A percentile compares a stretch with the other conserved stretches of the same genome.
Conservation (phyloP, 2,113 vertebrate genomes). For the Pycnonotus jocosus region DNA sequence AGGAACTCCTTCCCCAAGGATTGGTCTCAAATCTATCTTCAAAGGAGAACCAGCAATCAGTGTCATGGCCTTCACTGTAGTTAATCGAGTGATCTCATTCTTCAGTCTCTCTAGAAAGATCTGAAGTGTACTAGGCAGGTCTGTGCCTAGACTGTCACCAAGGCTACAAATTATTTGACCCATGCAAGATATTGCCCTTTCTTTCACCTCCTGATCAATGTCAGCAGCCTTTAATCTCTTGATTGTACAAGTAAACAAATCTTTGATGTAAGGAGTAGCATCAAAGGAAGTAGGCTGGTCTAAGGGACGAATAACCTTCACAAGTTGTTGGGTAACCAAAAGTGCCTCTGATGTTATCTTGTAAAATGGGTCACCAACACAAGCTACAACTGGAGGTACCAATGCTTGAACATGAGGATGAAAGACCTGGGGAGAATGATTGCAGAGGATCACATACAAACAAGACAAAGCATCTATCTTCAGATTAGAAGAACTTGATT, state of each 20-base stretch:
- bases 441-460: conserved; percentile 94
- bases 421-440: conserved; percentile 95
- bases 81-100: conserved; percentile 96
- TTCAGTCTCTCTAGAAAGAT: conserved; percentile 97
- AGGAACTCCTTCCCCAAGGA: conserved; percentile 93
- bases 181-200: conserved; percentile 98
- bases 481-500: conserved; percentile 97
- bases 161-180: conserved; percentile 98
- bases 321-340: conserved; percentile 95
- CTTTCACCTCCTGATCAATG: conserved; percentile 98
- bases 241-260: conserved; percentile 95
- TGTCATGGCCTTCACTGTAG: conserved; percentile 93
- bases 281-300: conserved; percentile 90
- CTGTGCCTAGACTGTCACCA: conserved; percentile 90
- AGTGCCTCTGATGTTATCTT: conserved; percentile 98
- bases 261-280: conserved; percentile 92
- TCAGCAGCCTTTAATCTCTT: conserved; percentile 95
- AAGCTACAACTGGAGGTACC: conserved; percentile 94
- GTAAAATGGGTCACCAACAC: conserved; percentile 97
- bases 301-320: conserved; percentile 95
- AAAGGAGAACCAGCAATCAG: conserved; percentile 93
- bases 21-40: conserved; percentile 91
- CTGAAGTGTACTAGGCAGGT: conserved; percentile 90
- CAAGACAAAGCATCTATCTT: conserved; percentile 97
- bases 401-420: conserved; percentile 94